A percentile compares a stretch with the other conserved stretches of the same genome.
Conservation (phyloP, 1,140 invertebrate genomes). For the Paraescarpia echinospica region DNA sequence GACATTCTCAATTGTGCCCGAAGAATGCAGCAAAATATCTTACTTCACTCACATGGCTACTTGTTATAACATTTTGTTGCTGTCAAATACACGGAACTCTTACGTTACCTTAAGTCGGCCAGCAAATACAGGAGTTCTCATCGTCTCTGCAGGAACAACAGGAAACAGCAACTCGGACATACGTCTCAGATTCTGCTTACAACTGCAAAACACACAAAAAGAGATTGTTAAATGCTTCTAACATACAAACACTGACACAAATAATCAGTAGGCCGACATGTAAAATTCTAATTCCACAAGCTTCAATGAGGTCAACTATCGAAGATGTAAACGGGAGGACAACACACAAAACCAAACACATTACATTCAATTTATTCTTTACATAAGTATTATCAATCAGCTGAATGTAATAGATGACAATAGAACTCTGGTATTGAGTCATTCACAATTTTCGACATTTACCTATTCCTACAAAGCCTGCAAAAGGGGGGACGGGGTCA, state of each 20-base stretch:
- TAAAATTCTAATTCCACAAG: not conserved
- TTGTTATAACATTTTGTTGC: not conserved
- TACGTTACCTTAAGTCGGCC: not conserved
- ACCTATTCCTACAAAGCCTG: too few relatives aligned
- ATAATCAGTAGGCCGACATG: not conserved
- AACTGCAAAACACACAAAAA: slow-evolving; percentile 37
- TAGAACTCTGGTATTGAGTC: too few relatives aligned
- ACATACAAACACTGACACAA: not conserved
- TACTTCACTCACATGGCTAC: not conserved
- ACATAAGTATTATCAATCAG: too few relatives aligned
- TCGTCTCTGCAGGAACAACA: not conserved
- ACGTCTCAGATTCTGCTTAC: slow-evolving; percentile 41
- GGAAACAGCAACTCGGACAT: not conserved
- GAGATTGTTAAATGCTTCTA: not conserved
- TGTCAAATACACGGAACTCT: not conserved
- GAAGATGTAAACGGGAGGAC: not conserved
- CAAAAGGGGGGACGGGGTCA: too few relatives aligned
- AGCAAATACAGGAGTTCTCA: not conserved
- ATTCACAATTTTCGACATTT: too few relatives aligned
- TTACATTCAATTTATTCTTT: too few relatives aligned
- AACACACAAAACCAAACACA: too few relatives aligned
- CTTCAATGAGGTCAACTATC: not conserved
- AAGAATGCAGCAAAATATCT: not conserved
- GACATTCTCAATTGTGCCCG: too few relatives aligned
- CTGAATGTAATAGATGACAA: too few relatives aligned